These are phyloP conservation scores for Hemiprocne comata DNA, from an alignment of 2,113 vertebrate genomes.

Conservation along the genomic window DNA sequence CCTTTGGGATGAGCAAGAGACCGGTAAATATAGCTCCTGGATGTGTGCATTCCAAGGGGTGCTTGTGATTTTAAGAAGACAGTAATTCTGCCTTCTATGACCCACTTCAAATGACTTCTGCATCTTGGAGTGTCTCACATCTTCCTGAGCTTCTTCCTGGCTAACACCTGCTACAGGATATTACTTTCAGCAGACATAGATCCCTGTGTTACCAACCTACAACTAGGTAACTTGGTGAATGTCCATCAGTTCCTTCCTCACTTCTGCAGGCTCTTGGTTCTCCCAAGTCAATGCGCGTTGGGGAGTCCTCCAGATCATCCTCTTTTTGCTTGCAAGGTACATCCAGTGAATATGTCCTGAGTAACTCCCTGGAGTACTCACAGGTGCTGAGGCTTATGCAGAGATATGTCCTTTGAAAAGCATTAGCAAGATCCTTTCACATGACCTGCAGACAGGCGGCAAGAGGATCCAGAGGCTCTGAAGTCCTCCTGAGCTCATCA, in stretches of 20 bases:
- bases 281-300: not conserved
- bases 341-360: not conserved
- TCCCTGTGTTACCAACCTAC: fast-evolving
- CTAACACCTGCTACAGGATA: not conserved
- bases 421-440: not conserved
- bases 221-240: not conserved
- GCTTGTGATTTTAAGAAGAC: not conserved
- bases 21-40: not conserved
- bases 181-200: not conserved
- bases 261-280: not conserved
- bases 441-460: not conserved
- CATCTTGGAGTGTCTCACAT: not conserved
- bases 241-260: not conserved
- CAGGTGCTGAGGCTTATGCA: not conserved
- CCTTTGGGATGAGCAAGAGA: not conserved
- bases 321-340: not conserved
- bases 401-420: not conserved
- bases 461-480: not conserved
- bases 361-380: not conserved
- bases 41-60: not conserved
- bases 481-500: not conserved
- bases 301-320: not conserved
- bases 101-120: not conserved
- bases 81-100: not conserved
- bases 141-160: not conserved